A percentile compares a stretch with the other conserved stretches of the same genome.
These are phyloP conservation scores for Distichodus sexfasciatus DNA, from an alignment of 2,797 vertebrate genomes.

Conservation along the genomic window DNA sequence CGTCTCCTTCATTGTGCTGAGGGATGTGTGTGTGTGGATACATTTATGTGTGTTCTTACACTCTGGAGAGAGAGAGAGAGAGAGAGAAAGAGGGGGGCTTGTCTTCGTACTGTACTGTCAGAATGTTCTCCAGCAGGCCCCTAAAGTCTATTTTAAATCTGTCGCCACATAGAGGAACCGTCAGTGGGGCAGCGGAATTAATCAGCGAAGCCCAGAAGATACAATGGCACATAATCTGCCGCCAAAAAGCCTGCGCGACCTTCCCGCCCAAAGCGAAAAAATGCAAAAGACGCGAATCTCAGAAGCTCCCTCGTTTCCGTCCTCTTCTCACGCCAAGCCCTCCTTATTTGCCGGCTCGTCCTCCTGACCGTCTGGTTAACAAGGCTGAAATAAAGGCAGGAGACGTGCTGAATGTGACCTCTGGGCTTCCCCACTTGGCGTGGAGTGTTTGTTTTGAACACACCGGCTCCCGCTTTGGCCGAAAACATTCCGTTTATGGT, in stretches of 20 bases:
- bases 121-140: constrained; percentile 46
- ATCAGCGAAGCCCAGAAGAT: constrained; percentile 67
- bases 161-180: constrained; percentile 65
- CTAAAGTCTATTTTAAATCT: constrained; percentile 63
- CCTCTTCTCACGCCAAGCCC: not conserved
- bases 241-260: constrained; percentile 68
- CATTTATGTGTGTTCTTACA: constrained; percentile 35
- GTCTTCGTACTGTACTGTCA: constrained; percentile 64
- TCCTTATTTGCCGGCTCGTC: constrained; percentile 10
- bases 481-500: not conserved
- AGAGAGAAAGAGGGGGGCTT: constrained; percentile 55
- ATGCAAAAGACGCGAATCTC: constrained; percentile 14
- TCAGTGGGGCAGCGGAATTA: constrained; percentile 70
- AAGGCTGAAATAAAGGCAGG: constrained; percentile 38
- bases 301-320: constrained; percentile 8
- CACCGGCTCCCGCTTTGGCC: not conserved
- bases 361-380: constrained; percentile 56
- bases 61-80: too few species aligned
- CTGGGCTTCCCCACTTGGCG: not conserved
- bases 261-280: constrained; percentile 66
- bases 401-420: constrained; percentile 27
- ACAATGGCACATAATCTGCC: constrained; percentile 68
- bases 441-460: constrained; percentile 42
- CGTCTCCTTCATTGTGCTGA: constrained; percentile 4
- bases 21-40: not conserved